Evolutionary conservation across 2,113 vertebrate species (phyloP).

Genomic region (Lasiurus cinereus): DNA sequence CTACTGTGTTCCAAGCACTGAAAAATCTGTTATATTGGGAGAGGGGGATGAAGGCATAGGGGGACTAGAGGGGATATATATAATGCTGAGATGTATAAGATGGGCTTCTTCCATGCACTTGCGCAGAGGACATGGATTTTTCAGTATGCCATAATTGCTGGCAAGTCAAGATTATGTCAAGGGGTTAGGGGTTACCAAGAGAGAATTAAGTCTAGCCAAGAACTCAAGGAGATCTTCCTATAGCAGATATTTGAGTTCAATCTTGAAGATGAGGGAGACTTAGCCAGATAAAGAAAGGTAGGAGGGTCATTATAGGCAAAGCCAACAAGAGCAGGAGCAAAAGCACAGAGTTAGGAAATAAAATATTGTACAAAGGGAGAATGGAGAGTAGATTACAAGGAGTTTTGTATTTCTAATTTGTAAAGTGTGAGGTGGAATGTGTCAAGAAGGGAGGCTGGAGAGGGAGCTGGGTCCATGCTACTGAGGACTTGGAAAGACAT

Average conservation of each 20-base stretch:
- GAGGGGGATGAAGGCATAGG: background rate
- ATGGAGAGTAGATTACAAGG: background rate
- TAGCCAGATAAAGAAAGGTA: background rate
- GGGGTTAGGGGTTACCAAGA: background rate
- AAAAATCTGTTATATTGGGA: background rate
- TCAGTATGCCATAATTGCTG: background rate
- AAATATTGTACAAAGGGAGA: background rate
- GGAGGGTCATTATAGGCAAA: background rate
- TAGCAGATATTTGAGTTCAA: background rate
- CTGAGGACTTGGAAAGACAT: background rate
- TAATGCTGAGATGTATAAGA: background rate
- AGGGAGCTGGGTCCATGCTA: background rate
- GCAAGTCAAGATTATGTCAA: background rate
- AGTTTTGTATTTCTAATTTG: background rate
- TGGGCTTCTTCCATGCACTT: background rate
- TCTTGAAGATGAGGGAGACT: constrained; percentile 44
- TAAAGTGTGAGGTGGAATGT: background rate
- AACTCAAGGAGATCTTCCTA: background rate
- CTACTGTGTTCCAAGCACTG: background rate
- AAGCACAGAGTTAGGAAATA: background rate
- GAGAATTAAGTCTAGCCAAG: background rate
- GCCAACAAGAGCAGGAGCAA: background rate
- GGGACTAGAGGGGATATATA: background rate
- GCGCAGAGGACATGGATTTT: background rate
- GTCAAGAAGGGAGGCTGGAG: background rate